Percentiles rank a stretch among this genome's conserved stretches.
Evolutionary conservation across 2,113 vertebrate genomes (phyloP).

Genomic region (Cyrtonyx montezumae): DNA sequence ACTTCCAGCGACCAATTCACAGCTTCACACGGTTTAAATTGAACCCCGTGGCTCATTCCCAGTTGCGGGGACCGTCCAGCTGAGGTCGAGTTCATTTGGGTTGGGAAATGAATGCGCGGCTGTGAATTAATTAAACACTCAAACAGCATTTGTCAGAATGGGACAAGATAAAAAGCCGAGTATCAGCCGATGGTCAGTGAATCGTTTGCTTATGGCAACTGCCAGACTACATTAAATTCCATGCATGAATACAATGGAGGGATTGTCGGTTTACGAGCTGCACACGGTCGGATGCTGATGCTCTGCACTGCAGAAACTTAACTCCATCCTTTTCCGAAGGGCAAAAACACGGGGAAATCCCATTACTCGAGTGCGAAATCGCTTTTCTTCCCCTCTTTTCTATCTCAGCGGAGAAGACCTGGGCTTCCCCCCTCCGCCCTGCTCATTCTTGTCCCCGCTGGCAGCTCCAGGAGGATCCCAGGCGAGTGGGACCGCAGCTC

Average conservation of each 20-base stretch:
- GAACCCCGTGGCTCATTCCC: neutral
- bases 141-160: neutral
- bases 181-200: accelerated
- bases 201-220: neutral
- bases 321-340: neutral
- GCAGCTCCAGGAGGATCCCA: too few relatives aligned
- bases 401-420: accelerated
- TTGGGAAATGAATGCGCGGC: neutral
- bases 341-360: neutral
- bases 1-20: neutral
- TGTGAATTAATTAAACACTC: neutral
- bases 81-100: neutral
- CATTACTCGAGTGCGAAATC: neutral
- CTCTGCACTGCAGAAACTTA: neutral
- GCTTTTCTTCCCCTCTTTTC: neutral
- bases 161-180: neutral
- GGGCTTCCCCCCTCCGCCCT: neutral
- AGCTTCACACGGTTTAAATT: too few relatives aligned
- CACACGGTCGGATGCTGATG: neutral
- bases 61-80: accelerated
- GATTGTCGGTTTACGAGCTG: neutral
- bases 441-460: accelerated
- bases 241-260: neutral
- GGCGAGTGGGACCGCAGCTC: too few relatives aligned
- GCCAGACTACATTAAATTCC: neutral